Evolutionary conservation across 2,888 invertebrate genomes (phyloP), one percentile per base, ranked within the genome.

Genomic region (Melanostoma mellinum): DNA sequence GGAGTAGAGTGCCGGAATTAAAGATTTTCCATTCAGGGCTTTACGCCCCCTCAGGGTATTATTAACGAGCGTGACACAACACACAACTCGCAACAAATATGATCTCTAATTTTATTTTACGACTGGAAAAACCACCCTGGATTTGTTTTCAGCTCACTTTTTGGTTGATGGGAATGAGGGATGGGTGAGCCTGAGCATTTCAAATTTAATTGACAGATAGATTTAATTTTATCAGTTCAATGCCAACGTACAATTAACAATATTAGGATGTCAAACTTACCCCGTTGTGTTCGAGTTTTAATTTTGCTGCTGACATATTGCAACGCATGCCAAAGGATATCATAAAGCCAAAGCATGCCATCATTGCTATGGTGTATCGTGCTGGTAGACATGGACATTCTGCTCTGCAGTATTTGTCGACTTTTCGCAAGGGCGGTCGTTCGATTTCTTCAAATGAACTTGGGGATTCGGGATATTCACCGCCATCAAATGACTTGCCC

Each of bases 251-350:
- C 65, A 81, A 61, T 33, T 77, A 85, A 74, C 55, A 56, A 36
- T 77, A 73, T 60, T 63, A 52, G 38, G n/a, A 48, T 76, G 35
- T 50, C 9, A 10, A 58, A 88, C 93, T 93, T 88, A 94, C 94
- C 87, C 92, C 92, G 86, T 91, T 90, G 78, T 93, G 93, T 86
- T 94, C 94, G 90, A 95, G 93, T 90, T 96, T 95, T 75, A 97
- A 94, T 91, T 98, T 98, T 56, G 99, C 99, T 92, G 99, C 98
- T 69, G 99, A 98, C 96, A 99, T 97, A 92, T 99, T 99, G 92
- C 98, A 99, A 75, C 99, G 94, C 95, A 99, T 99, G 20, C 99
- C 99, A 89, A 98, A 98, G 91, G 97, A 97, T 89, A 98, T 97
- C 91, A 98, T 94, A 92, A 98, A 98, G 72, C 98, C 97, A 89